Conservation (phyloP, 2,113 vertebrate species). For the Lepisosteus osseus region DNA sequence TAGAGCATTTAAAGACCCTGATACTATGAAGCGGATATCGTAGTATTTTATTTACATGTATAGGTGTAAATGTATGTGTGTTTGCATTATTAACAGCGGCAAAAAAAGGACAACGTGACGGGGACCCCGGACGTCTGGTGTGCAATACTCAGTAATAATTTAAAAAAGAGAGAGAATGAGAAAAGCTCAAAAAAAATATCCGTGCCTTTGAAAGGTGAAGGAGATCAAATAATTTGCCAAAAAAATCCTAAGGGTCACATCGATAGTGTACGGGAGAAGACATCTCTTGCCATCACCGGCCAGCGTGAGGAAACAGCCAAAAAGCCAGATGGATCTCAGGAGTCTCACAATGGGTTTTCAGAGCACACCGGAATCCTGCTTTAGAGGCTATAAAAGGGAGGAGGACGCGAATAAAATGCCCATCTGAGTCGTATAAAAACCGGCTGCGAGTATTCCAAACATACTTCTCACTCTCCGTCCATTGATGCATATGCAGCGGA, state of each 20-base stretch:
- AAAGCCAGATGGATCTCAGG: slow-evolving; percentile 19
- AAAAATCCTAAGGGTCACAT: slow-evolving; percentile 4
- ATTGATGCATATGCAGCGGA: slow-evolving; percentile 20
- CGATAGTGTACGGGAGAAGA: background rate
- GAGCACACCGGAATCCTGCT: slow-evolving; percentile 21
- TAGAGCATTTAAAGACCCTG: background rate
- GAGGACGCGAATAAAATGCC: slow-evolving; percentile 27
- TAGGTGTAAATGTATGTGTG: background rate
- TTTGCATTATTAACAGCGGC: too few relatives aligned
- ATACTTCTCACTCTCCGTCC: slow-evolving; percentile 25
- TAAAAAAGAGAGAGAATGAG: background rate
- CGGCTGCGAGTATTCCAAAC: slow-evolving; percentile 22
- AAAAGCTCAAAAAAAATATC: background rate
- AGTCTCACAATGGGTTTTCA: slow-evolving; percentile 38
- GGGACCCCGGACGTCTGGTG: background rate
- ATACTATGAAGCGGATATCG: slow-evolving; percentile 11
- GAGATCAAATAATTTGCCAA: background rate
- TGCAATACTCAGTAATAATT: background rate
- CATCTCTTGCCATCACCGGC: slow-evolving; percentile 7
- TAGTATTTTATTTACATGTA: slow-evolving; percentile 10
- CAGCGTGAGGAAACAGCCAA: slow-evolving; percentile 11
- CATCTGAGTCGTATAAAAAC: slow-evolving; percentile 11
- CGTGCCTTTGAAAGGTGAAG: slow-evolving; percentile 5
- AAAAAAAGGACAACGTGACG: background rate
- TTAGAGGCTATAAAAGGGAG: slow-evolving; percentile 17